Evolutionary conservation across 2,888 invertebrate species (phyloP).

Genomic region (Crematogaster levior): DNA sequence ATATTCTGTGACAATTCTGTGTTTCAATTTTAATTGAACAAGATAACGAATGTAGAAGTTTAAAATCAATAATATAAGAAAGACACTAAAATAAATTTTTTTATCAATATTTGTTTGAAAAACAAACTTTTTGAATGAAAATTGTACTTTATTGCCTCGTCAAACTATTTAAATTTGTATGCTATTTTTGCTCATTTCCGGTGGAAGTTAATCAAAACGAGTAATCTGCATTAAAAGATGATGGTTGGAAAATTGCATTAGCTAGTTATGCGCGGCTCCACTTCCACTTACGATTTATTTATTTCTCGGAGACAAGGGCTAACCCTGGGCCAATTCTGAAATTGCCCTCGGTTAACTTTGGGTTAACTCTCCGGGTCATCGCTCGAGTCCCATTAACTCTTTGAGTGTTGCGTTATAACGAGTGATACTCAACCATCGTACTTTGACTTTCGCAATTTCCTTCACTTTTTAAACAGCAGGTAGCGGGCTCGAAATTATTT

Average conservation of each 20-base stretch:
- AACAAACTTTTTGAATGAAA: not conserved
- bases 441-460: not conserved
- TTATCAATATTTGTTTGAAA: not conserved
- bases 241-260: constrained; percentile 19
- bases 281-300: constrained; percentile 31
- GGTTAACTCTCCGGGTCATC: constrained; percentile 26
- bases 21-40: no score
- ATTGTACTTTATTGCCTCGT: not conserved
- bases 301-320: constrained; percentile 29
- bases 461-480: constrained; percentile 15
- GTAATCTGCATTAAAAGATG: constrained; percentile 16
- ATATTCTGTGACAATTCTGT: no score
- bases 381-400: constrained; percentile 11
- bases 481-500: constrained; percentile 7
- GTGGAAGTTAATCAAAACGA: constrained; percentile 1
- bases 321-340: constrained; percentile 10
- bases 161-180: not conserved
- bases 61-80: not conserved
- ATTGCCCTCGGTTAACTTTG: constrained; percentile 23
- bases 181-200: not conserved
- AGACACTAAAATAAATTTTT: not conserved
- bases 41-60: not conserved
- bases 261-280: not conserved
- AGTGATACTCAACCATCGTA: constrained; percentile 27
- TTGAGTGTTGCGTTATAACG: not conserved